Evolutionary conservation across 2,797 vertebrate species (phyloP).

Genomic region (Lepilemur septentrionalis): DNA sequence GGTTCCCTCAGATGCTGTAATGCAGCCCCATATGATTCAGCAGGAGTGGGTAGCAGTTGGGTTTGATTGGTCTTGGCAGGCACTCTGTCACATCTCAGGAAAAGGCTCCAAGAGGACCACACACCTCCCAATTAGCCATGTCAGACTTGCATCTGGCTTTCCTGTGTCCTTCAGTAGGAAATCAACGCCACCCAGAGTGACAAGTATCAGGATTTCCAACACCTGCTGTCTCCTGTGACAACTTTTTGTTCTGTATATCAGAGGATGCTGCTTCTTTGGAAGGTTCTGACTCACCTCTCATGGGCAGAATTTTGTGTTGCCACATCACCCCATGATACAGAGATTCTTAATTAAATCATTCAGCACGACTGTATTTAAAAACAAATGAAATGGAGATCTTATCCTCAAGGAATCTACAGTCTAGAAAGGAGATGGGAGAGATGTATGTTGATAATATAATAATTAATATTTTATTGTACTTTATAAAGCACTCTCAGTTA

Average conservation of each 20-base stretch:
- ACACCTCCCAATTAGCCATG: constrained; percentile 73
- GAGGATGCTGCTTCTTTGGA: neutral
- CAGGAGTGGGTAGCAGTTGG: constrained; percentile 76
- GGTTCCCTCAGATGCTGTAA: constrained; percentile 71
- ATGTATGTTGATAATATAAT: neutral
- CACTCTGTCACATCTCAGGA: constrained; percentile 75
- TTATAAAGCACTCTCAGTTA: neutral
- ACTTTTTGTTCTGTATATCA: constrained; percentile 37
- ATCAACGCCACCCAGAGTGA: constrained; percentile 33
- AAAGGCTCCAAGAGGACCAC: constrained; percentile 70
- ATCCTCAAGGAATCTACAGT: neutral
- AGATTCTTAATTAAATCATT: neutral
- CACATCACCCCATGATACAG: neutral
- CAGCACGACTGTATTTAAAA: constrained; percentile 23
- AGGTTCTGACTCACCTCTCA: neutral
- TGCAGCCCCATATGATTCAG: constrained; percentile 74
- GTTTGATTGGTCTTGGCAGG: constrained; percentile 75
- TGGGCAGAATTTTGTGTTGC: neutral
- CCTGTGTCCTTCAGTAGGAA: constrained; percentile 65
- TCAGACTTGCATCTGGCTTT: constrained; percentile 73
- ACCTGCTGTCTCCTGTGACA: constrained; percentile 38
- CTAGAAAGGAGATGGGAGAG: constrained; percentile 2
- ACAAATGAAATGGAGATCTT: neutral
- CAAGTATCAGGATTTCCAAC: constrained; percentile 39
- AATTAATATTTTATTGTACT: neutral